Evolutionary conservation across 2,113 vertebrate species (phyloP), one percentile per base, ranked within the genome.

Genomic region (Megaceryle torquata): DNA sequence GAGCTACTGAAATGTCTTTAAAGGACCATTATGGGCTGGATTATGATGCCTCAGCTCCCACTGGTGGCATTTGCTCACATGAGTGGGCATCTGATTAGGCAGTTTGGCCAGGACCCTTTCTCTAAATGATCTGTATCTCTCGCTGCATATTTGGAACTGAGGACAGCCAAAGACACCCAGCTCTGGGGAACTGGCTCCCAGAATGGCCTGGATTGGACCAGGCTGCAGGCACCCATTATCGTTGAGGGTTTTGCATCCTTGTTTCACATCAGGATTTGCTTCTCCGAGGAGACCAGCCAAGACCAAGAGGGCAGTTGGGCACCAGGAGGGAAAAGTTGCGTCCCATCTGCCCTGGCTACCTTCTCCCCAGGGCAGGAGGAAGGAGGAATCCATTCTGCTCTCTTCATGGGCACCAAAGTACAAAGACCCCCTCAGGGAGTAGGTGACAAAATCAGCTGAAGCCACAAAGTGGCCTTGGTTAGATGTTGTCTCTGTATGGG

Each of bases 1-100:
- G 93, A 96, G 95, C 92, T 64, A 82, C 94, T 83, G 94, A 90
- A 92, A 85, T 91, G 81, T 95, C 86, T 96, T 93, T 94, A 78
- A 92, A 96, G 71, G 81, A 92, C 64, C 68, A 25, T 92, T 95
- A 86, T 46, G 81, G 81, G 67, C 71, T 76, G 75, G 69, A 80
- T 74, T 22, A 65, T 6, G 15, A 76, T 76, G 92, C 72, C 92
- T 90, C 83, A 53, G 86, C 92, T 97, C 93, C 60, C 92, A 83
- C 74, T 72, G 92, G 95, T 93, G 83, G 86, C 83, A 91, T 88
- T 57, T 93, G 53, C 46, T 95, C 89, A 88, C 70, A 74, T 24
- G 82, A 86, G 83, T 35, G 60, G 95, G 89, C 82, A 87, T n/a
- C 85, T 81, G 91, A 88, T 83, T 33, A 93, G 81, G 88, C 80